Evolutionary conservation across 2,888 invertebrate species (phyloP).

Genomic region (Nomada lathburiana): DNA sequence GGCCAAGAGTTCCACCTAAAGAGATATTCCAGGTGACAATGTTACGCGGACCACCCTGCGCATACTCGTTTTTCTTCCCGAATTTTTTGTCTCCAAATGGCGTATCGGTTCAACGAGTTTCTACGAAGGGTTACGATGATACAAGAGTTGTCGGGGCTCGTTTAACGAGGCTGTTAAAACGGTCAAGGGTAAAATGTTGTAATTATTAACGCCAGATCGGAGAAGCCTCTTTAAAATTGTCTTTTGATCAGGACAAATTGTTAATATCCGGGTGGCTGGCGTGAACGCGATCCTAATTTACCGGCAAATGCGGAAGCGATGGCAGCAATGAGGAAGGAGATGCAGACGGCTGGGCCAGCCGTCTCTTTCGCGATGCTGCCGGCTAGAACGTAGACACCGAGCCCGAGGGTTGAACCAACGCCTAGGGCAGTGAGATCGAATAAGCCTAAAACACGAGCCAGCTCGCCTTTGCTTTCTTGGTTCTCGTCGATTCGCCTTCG

Average conservation of each 20-base stretch:
- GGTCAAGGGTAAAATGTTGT: not conserved
- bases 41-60: too few relatives aligned
- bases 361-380: slow-evolving; percentile 94
- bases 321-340: slow-evolving; percentile 96
- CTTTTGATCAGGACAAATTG: slow-evolving; percentile 29
- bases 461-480: slow-evolving; percentile 79
- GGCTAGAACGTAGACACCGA: slow-evolving; percentile 97
- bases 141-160: not conserved
- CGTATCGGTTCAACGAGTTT: too few relatives aligned
- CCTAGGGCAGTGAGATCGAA: slow-evolving; percentile 95
- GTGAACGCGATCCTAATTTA: slow-evolving; percentile 80
- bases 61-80: too few relatives aligned
- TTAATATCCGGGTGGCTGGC: slow-evolving; percentile 12
- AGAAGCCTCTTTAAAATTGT: not conserved
- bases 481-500: slow-evolving; percentile 84
- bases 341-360: slow-evolving; percentile 95
- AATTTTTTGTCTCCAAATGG: too few relatives aligned
- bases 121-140: not conserved
- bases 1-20: too few relatives aligned
- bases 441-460: slow-evolving; percentile 90
- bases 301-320: slow-evolving; percentile 96
- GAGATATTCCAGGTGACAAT: too few relatives aligned
- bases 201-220: not conserved
- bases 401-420: slow-evolving; percentile 94
- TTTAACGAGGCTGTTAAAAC: not conserved